Evolutionary conservation across 1,140 invertebrate genomes (phyloP).

Genomic region (Drosophila trapezifrons): DNA sequence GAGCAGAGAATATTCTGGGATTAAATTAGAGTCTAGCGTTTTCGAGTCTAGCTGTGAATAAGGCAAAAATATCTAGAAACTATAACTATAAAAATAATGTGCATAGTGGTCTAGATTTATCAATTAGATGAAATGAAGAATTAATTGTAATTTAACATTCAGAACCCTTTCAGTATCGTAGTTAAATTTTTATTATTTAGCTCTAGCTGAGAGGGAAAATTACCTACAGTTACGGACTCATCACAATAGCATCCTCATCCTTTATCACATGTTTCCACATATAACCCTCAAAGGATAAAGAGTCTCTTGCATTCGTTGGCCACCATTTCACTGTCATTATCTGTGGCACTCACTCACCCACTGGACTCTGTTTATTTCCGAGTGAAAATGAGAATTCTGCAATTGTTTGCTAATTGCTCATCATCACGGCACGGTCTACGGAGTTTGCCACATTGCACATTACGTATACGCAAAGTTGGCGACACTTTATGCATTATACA

Average conservation of each 20-base stretch:
- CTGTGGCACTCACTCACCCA: slow-evolving; percentile 19
- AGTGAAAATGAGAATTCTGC: slow-evolving; percentile 69
- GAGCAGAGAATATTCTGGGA: neutral
- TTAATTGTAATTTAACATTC: too few relatives aligned
- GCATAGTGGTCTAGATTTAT: too few relatives aligned
- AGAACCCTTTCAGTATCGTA: too few relatives aligned
- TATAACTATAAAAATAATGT: too few relatives aligned
- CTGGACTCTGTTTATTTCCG: slow-evolving; percentile 58
- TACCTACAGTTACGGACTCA: too few relatives aligned
- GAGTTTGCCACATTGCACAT: slow-evolving; percentile 58
- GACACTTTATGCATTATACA: slow-evolving; percentile 76
- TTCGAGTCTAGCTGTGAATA: too few relatives aligned
- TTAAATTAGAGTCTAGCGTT: too few relatives aligned
- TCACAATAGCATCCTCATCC: neutral
- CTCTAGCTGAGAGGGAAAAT: neutral
- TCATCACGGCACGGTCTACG: slow-evolving; percentile 59
- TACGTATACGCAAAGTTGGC: slow-evolving; percentile 75
- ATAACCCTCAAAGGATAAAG: neutral
- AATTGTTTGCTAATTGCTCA: slow-evolving; percentile 82
- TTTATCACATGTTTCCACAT: too few relatives aligned
- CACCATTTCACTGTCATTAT: slow-evolving; percentile 7
- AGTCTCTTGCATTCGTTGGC: slow-evolving; percentile 12
- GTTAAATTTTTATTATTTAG: neutral
- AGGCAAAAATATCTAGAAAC: too few relatives aligned
- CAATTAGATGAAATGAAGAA: too few relatives aligned